Evolutionary conservation across 2,113 vertebrate genomes (phyloP), one percentile per base, ranked within the genome.

Genomic region (Ctenodactylus gundi): DNA sequence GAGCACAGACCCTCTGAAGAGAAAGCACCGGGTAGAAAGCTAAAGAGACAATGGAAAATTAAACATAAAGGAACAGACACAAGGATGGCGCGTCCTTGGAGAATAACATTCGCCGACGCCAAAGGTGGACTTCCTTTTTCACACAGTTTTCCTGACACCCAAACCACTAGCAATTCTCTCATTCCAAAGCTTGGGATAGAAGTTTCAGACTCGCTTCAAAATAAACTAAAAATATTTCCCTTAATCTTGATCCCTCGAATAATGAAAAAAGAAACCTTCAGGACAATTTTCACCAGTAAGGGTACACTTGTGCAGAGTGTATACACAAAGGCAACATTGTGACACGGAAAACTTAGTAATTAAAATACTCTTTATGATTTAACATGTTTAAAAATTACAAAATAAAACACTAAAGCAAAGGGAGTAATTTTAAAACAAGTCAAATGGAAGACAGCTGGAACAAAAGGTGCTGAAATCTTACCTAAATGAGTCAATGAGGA

Each of bases 131-230:
- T 0, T 1, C 58, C 53, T 57, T n/a, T 97, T 95, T 88, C 92
- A 97, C 94, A 93, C 97, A 85, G 55, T 34, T 95, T 51, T 93
- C 65, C 86, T 82, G 78, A 81, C 49, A 84, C 82, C 80, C 89
- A 88, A 94, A 85, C 86, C 77, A 53, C 57, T 81, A 34, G 9
- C 51, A 46, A 31, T 72, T 44, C 67, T 93, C 65, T 84, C 67
- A 57, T 80, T 70, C 0, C 21, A 62, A n/a, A n/a, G n/a, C n/a
- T n/a, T n/a, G n/a, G n/a, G n/a, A n/a, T n/a, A n/a, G 3, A 55
- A 62, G 14, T 83, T 23, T 34, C 57, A 58, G 20, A 2, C 17
- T 49, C 31, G 44, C 3, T 85, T 39, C 4, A 81, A n/a, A 85
- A 81, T 51, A 85, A 90, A 58, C 6, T 49, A 31, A 93, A 77